phyloP scores from a whole-genome alignment of 2,797 vertebrate species.

The Aulostomus chinensis region DNA sequence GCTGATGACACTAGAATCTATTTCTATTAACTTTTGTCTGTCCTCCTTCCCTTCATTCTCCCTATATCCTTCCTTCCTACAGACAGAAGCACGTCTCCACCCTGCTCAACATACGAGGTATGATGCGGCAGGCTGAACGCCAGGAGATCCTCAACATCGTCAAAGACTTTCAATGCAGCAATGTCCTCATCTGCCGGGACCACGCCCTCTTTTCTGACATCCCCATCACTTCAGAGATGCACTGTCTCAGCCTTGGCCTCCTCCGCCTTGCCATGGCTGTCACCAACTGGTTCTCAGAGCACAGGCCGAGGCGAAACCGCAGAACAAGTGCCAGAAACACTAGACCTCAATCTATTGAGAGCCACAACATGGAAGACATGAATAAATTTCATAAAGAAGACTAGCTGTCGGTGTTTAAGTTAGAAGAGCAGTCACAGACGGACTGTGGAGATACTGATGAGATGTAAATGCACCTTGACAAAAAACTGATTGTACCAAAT shows the following conservation, averaged over 20 bases:
- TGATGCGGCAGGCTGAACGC: constrained; percentile 80
- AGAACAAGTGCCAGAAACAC: constrained; percentile 18
- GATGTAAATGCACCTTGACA: constrained; percentile 70
- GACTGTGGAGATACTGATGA: constrained; percentile 48
- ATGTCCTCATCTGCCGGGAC: constrained; percentile 59
- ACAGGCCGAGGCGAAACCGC: constrained; percentile 51
- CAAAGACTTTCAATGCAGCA: constrained; percentile 81
- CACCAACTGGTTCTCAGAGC: constrained; percentile 80
- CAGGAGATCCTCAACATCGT: constrained; percentile 89
- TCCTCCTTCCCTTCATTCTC: constrained; percentile 13
- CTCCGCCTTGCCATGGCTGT: constrained; percentile 78
- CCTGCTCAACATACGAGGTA: constrained; percentile 88
- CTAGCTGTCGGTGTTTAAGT: constrained; percentile 40
- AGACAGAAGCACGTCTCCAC: constrained; percentile 88
- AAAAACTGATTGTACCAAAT: constrained; percentile 55
- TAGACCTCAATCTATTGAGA: constrained; percentile 24
- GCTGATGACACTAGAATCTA: no score
- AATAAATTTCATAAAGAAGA: constrained; percentile 60
- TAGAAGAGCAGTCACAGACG: constrained; percentile 38
- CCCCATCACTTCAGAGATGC: constrained; percentile 80
- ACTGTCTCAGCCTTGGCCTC: constrained; percentile 80
- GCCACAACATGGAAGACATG: constrained; percentile 41
- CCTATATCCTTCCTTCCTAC: constrained; percentile 44
- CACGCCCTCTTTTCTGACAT: constrained; percentile 86
- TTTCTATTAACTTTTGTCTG: no score